A percentile compares a stretch with the other conserved stretches of the same genome.
phyloP scores from a whole-genome alignment of 1,140 invertebrate species.

The Dendrolimus kikuchii region DNA sequence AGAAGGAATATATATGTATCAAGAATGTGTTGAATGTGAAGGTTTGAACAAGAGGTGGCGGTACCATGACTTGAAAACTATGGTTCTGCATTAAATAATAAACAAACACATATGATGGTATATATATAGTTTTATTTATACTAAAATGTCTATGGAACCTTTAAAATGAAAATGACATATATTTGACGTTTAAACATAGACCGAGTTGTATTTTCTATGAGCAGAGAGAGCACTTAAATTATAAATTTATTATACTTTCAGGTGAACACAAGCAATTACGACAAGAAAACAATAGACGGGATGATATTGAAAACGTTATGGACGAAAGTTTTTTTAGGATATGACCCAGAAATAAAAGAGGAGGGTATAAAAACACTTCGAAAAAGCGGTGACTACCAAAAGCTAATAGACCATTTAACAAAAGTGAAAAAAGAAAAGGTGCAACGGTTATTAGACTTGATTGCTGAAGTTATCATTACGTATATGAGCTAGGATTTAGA shows the following conservation, averaged over 20 bases:
- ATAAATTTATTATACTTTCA: conserved; percentile 20
- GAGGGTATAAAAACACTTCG: conserved; percentile 33
- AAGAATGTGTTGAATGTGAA: too few relatives aligned
- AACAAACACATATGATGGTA: too few relatives aligned
- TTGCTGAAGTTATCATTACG: conserved; percentile 42
- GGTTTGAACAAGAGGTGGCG: too few relatives aligned
- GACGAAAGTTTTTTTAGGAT: conserved; percentile 42
- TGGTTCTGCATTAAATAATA: too few relatives aligned
- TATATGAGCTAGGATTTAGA: conserved; percentile 26
- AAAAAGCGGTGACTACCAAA: conserved; percentile 33
- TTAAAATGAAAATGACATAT: too few relatives aligned
- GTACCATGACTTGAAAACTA: too few relatives aligned
- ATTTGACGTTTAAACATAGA: too few relatives aligned
- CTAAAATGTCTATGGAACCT: too few relatives aligned
- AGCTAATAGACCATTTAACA: conserved; percentile 28
- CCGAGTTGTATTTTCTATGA: too few relatives aligned
- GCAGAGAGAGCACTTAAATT: neutral
- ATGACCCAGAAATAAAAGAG: conserved; percentile 36
- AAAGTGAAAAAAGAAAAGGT: conserved; percentile 43
- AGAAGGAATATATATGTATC: too few relatives aligned
- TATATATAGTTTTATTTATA: too few relatives aligned
- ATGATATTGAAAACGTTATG: conserved; percentile 51
- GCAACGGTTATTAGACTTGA: conserved; percentile 32
- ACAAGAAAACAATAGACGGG: conserved; percentile 41
- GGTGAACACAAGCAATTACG: conserved; percentile 23